Evolutionary conservation across 2,113 vertebrate genomes (phyloP).

Genomic region (Lophius piscatorius): DNA sequence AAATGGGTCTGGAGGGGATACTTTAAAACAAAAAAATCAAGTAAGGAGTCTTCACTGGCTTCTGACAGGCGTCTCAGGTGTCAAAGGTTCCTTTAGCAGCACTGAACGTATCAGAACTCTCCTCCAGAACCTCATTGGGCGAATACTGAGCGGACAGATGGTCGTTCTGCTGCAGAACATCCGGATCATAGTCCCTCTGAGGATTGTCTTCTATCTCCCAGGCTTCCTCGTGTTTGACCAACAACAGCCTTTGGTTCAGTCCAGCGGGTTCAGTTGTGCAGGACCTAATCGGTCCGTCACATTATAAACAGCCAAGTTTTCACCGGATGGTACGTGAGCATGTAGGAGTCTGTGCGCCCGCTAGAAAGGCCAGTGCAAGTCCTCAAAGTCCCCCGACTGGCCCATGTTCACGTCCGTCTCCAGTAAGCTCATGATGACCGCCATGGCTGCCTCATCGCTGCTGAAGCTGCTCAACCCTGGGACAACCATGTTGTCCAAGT

Average conservation of each 20-base stretch:
- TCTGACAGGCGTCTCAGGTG: slow-evolving; percentile 20
- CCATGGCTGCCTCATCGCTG: slow-evolving; percentile 93
- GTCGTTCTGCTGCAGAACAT: slow-evolving; percentile 15
- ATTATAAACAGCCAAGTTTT: neutral
- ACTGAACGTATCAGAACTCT: slow-evolving; percentile 24
- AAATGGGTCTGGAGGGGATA: slow-evolving; percentile 4
- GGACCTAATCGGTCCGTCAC: slow-evolving; percentile 11
- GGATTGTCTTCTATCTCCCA: no score
- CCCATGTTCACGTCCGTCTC: slow-evolving; percentile 92
- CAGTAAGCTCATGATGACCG: slow-evolving; percentile 94
- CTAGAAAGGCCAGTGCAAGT: slow-evolving; percentile 88
- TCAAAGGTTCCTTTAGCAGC: slow-evolving; percentile 52
- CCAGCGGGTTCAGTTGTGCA: slow-evolving; percentile 15
- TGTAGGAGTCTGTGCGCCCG: neutral
- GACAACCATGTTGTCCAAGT: slow-evolving; percentile 67
- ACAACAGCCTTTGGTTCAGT: slow-evolving; percentile 30
- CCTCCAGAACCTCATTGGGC: neutral
- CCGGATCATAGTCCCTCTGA: no score
- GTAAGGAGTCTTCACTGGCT: slow-evolving; percentile 6
- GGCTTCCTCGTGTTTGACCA: slow-evolving; percentile 11
- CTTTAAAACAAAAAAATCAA: slow-evolving; percentile 7
- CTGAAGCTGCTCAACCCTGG: slow-evolving; percentile 90
- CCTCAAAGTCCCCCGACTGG: slow-evolving; percentile 89
- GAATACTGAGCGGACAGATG: neutral
- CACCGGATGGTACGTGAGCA: slow-evolving; percentile 12